These are phyloP conservation scores for Lindbergichthys nudifrons DNA, from an alignment of 2,797 vertebrate genomes.

Conservation along the genomic window DNA sequence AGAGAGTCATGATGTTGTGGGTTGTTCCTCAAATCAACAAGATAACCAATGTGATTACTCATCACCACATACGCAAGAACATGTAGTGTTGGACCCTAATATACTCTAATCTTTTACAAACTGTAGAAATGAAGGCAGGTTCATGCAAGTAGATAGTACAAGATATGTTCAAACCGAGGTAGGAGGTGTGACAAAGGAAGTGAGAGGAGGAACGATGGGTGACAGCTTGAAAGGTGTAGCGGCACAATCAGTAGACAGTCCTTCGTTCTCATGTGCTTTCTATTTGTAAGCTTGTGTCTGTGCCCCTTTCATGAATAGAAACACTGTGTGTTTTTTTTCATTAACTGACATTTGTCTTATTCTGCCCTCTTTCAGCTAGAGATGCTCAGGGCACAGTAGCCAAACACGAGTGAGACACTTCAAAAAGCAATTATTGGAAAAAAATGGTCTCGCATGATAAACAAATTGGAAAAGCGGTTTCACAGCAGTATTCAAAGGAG, in stretches of 20 bases:
- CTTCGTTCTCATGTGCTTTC: not conserved
- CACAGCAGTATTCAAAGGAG: constrained; percentile 15
- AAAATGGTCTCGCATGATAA: constrained; percentile 14
- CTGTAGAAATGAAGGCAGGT: not conserved
- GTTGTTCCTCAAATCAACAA: constrained; percentile 14
- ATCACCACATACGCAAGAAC: not conserved
- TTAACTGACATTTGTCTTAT: constrained; percentile 30
- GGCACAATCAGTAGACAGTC: not conserved
- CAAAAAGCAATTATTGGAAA: constrained; percentile 32
- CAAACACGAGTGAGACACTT: constrained; percentile 19
- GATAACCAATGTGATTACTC: not conserved
- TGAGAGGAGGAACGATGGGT: not conserved
- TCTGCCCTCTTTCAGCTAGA: constrained; percentile 8
- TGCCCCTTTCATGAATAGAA: constrained; percentile 5
- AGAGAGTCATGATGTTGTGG: not conserved
- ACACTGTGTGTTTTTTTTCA: constrained; percentile 13
- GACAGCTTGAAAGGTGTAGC: not conserved
- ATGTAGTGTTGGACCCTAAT: not conserved
- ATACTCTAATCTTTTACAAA: constrained; percentile 1
- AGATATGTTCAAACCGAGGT: not conserved
- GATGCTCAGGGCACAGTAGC: not conserved
- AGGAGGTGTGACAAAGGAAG: not conserved
- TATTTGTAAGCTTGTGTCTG: not conserved
- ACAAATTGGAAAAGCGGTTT: constrained; percentile 25
- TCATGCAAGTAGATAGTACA: not conserved